These are phyloP conservation scores for Drosophila serrata DNA, from an alignment of 1,140 invertebrate species.

Conservation along the genomic window DNA sequence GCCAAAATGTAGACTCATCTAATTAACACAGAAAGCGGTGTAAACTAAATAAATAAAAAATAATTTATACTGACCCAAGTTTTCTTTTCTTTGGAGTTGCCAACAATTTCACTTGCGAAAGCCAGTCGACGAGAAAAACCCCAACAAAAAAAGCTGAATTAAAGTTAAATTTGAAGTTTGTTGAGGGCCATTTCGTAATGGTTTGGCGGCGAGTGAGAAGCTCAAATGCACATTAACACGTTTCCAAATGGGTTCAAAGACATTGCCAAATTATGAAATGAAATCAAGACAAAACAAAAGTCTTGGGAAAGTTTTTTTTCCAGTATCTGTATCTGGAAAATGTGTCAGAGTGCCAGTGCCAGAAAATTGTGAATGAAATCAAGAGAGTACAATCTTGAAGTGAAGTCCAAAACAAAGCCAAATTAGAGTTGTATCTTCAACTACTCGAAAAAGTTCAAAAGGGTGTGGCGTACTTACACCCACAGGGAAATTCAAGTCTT, in stretches of 20 bases:
- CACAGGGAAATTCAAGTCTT: slow-evolving; percentile 9
- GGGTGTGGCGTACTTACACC: slow-evolving; percentile 9
- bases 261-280: slow-evolving; percentile 62
- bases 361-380: slow-evolving; percentile 60
- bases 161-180: slow-evolving; percentile 45
- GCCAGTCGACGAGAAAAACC: slow-evolving; percentile 23
- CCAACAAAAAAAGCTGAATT: slow-evolving; percentile 43
- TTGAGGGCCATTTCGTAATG: slow-evolving; percentile 53
- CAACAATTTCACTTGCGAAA: slow-evolving; percentile 74
- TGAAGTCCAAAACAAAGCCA: slow-evolving; percentile 34
- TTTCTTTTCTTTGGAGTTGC: slow-evolving; percentile 49
- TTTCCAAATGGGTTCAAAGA: slow-evolving; percentile 68
- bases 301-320: slow-evolving; percentile 66
- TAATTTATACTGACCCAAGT: slow-evolving; percentile 42
- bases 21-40: slow-evolving; percentile 66
- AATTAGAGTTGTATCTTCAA: slow-evolving; percentile 42
- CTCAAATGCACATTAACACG: slow-evolving; percentile 70
- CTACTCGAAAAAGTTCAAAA: slow-evolving; percentile 34
- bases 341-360: slow-evolving; percentile 66
- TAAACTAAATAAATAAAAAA: slow-evolving; percentile 38
- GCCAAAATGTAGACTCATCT: slow-evolving; percentile 40
- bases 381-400: slow-evolving; percentile 32
- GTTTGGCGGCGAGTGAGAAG: slow-evolving; percentile 46
- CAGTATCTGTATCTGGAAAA: slow-evolving; percentile 59
- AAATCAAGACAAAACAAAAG: slow-evolving; percentile 35